phyloP scores from a whole-genome alignment of 2,888 invertebrate species.

The Rhingia campestris region DNA sequence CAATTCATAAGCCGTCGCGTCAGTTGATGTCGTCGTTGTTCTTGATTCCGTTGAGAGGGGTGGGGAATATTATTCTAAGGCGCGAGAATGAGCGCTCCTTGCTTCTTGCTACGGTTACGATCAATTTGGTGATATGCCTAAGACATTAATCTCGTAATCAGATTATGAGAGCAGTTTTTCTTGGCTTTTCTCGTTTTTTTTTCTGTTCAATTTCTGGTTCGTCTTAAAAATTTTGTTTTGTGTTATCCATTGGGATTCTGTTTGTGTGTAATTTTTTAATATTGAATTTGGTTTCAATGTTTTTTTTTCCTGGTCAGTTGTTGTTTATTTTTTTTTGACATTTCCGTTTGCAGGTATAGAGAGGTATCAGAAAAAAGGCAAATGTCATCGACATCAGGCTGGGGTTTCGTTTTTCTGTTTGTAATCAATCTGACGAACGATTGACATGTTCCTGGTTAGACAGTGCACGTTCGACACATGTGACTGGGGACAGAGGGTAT shows the following conservation, averaged over 20 bases:
- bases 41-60: no score
- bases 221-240: slow-evolving; percentile 58
- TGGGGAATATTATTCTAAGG: slow-evolving; percentile 30
- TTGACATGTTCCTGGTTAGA: slow-evolving; percentile 63
- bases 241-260: slow-evolving; percentile 12
- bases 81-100: slow-evolving; percentile 35
- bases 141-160: slow-evolving; percentile 81
- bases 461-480: slow-evolving; percentile 39
- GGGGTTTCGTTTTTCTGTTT: slow-evolving; percentile 12
- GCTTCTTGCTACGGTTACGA: slow-evolving; percentile 57
- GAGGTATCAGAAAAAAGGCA: slow-evolving; percentile 7
- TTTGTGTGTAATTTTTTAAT: slow-evolving; percentile 30
- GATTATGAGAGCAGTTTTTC: slow-evolving; percentile 77
- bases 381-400: slow-evolving; percentile 54
- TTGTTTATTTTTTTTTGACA: slow-evolving; percentile 44
- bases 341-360: slow-evolving; percentile 53
- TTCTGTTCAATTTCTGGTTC: slow-evolving; percentile 1
- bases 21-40: not conserved
- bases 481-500: not conserved
- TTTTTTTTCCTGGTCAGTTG: slow-evolving; percentile 55
- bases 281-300: slow-evolving; percentile 20
- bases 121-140: slow-evolving; percentile 72
- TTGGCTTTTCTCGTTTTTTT: slow-evolving; percentile 55
- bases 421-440: slow-evolving; percentile 69
- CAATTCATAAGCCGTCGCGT: slow-evolving; percentile 57